Base-by-base conservation (phyloP, 1,140 invertebrate genomes). In the Teleopsis dalmanni region DNA sequence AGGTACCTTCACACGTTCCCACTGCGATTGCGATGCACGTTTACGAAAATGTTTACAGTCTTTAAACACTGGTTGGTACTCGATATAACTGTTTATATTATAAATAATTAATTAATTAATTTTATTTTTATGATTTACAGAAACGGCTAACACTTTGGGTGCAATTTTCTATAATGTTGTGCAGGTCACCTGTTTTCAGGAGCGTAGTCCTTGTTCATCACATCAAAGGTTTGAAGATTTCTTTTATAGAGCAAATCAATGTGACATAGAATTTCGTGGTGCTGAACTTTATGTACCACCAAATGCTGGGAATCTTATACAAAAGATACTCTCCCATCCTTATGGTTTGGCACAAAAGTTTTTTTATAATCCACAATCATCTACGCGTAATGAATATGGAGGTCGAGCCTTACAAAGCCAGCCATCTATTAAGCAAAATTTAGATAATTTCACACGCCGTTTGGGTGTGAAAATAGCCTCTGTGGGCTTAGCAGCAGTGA, bases 151-250 rank as follows among this genome's bases (percentile, higher is more conserved):
- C 53, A 81, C 81, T 1, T 69, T 85, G 22, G 82, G 82, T 4
- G 79, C 80, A 4, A 75, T 84, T 4, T 85, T 81, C 65, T 85
- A 84, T 67, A 84, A 84, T 45, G 74, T 84, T 14, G 75, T 82
- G 8, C 80, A 82, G 57, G 77, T 83, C 10, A 81, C 76, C 7
- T 84, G 82, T 53, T 83, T 83, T 60, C 79, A 78, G 54, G 79
- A 82, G 55, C 72, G 79, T 51, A 75, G 78, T 43, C 80, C 80
- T 3, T 82, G 81, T 52, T 80, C 79, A 1, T 66, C 79, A 34
- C 79, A 77, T 72, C 79, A 81, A 62, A 80, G 75, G 80, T 81
- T 69, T 54, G 65, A 69, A 41, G 52, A 61, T 51, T 60, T 48
- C 50, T 60, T 55, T 48, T 67, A 67, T 31, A 46, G 58, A 19